phyloP scores from a whole-genome alignment of 92 coral and sea anemone species.

The Epizoanthus stellaris region DNA sequence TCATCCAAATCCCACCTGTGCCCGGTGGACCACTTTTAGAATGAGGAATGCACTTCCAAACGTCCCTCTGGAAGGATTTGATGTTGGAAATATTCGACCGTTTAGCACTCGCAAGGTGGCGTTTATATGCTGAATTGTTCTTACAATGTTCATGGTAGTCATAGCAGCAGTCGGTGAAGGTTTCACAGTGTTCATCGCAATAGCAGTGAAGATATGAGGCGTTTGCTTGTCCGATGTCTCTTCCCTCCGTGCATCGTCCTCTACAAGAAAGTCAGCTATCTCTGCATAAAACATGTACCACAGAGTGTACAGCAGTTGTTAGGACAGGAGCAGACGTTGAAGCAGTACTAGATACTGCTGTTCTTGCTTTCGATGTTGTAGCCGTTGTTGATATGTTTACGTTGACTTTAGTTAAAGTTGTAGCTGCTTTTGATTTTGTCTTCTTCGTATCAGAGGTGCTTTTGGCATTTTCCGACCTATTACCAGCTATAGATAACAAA shows the following conservation, averaged over 20 bases:
- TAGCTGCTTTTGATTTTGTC: too few relatives aligned
- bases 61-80: too few relatives aligned
- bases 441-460: too few relatives aligned
- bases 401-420: too few relatives aligned
- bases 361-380: too few relatives aligned
- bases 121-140: not conserved
- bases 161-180: too few relatives aligned
- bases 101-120: not conserved
- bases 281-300: not conserved
- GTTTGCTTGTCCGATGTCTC: not conserved
- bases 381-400: too few relatives aligned
- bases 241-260: not conserved
- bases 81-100: not conserved
- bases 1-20: not conserved
- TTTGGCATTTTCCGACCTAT: too few relatives aligned
- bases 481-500: too few relatives aligned
- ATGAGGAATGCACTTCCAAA: not conserved
- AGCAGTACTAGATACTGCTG: too few relatives aligned
- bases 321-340: too few relatives aligned
- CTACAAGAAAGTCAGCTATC: not conserved
- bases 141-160: not conserved
- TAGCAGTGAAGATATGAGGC: not conserved
- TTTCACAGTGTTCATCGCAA: not conserved
- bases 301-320: too few relatives aligned
- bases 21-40: not conserved